Conservation (phyloP, 2,113 vertebrate species). For the Prietella phreatophila region DNA sequence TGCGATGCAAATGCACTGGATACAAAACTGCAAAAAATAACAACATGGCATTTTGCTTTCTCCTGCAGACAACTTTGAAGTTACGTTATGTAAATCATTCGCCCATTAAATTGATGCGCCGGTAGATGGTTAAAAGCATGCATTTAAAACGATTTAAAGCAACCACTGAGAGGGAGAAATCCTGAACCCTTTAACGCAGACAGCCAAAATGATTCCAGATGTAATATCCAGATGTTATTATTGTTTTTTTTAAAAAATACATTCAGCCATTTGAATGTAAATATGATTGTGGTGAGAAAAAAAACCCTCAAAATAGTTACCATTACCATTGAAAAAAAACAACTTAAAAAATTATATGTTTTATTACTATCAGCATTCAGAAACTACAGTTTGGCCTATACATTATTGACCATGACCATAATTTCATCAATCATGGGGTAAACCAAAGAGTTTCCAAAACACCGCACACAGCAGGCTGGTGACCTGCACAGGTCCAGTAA, state of each 20-base stretch:
- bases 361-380: not conserved
- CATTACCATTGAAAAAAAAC: too few species aligned
- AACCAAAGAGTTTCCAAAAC: not conserved
- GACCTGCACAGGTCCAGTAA: not conserved
- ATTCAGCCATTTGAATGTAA: too few species aligned
- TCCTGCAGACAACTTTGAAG: conserved; percentile 35
- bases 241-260: not conserved
- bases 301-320: too few species aligned
- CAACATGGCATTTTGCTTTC: conserved; percentile 10
- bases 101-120: conserved; percentile 44
- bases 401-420: not conserved
- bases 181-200: not conserved
- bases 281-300: too few species aligned
- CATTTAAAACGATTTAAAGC: conserved; percentile 36
- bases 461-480: not conserved
- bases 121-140: conserved; percentile 32
- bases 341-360: too few species aligned
- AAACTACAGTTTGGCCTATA: not conserved
- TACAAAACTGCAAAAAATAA: conserved; percentile 16
- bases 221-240: not conserved
- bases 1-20: conserved; percentile 27
- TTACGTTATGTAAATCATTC: conserved; percentile 30
- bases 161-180: not conserved
- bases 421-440: not conserved
- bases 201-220: not conserved